These are phyloP conservation scores for Zaprionus davidi DNA, from an alignment of 1,140 invertebrate genomes.

Conservation along the genomic window DNA sequence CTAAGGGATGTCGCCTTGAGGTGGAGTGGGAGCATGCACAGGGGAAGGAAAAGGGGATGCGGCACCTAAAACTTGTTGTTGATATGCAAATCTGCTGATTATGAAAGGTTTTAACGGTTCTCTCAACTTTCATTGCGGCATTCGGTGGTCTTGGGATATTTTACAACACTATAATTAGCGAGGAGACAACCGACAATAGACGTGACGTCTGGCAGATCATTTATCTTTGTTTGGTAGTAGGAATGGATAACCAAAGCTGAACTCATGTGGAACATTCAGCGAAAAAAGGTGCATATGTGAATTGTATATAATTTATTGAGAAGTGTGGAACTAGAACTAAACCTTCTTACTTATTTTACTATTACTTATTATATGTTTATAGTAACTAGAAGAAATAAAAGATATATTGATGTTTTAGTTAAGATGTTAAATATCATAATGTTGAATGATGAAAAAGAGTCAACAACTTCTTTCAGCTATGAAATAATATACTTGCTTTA, in stretches of 20 bases:
- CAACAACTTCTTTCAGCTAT: too few relatives aligned
- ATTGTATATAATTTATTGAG: not conserved
- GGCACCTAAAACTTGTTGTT: constrained; percentile 2
- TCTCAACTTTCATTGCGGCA: not conserved
- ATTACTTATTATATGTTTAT: too few relatives aligned
- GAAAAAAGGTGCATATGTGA: too few relatives aligned
- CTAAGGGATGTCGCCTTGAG: too few relatives aligned
- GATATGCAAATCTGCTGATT: constrained; percentile 28
- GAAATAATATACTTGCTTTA: too few relatives aligned
- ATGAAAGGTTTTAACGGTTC: constrained; percentile 17
- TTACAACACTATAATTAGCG: constrained; percentile 14
- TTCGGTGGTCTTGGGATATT: not conserved
- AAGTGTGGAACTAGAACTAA: not conserved
- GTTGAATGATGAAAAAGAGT: too few relatives aligned
- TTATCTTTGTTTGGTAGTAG: not conserved
- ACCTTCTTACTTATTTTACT: too few relatives aligned
- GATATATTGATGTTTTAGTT: too few relatives aligned
- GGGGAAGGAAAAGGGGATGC: not conserved
- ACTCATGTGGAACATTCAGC: too few relatives aligned
- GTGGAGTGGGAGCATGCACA: not conserved
- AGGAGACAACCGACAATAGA: not conserved
- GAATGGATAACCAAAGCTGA: not conserved
- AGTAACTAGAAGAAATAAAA: too few relatives aligned
- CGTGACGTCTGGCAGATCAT: constrained; percentile 6
- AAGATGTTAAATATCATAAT: too few relatives aligned